Evolutionary conservation across 2,113 vertebrate species (phyloP), one percentile per base, ranked within the genome.

Genomic region (Epinephelus fuscoguttatus): DNA sequence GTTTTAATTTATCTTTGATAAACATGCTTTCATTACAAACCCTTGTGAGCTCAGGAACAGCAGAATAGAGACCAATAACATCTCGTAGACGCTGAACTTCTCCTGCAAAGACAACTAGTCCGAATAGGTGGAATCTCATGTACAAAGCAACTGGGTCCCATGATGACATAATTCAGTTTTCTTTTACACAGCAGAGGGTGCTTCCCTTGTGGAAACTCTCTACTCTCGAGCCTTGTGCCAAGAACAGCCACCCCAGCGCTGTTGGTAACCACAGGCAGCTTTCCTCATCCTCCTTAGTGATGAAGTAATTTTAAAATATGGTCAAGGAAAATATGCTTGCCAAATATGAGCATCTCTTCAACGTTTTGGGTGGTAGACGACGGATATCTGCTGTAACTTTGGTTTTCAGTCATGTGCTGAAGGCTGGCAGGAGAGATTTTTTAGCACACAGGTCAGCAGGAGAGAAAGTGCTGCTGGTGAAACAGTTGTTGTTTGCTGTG

Each of bases 191-290:
- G 88, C 76, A 33, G 60, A 81, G 75, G 82, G 86, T 83, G 83
- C 88, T 84, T 73, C 81, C 75, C 76, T 75, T 72, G 78, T 92
- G 89, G 90, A 93, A 93, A 91, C 77, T 90, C 80, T 86, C 79
- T 23, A 47, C 72, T 79, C 25, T 53, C 14, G 4, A 70, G 72
- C 55, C 11, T 47, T 78, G 66, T 84, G 86, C 89, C 85, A 87
- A 89, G 73, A 87, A 87, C 90, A 89, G 85, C 84, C 84, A 78
- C 83, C 86, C 83, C 83, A 78, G 80, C 13, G 60, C 76, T 72
- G 75, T 42, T 64, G 73, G 57, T 84, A 68, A 90, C 89, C 89
- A 83, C 89, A 92, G 89, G 86, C 84, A 91, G 88, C 82, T 85
- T 86, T 91, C 73, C 90, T 82, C 77, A 60, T 88, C 79, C 80